phyloP scores from a whole-genome alignment of 1,140 invertebrate species.

The Amyelois transitella region DNA sequence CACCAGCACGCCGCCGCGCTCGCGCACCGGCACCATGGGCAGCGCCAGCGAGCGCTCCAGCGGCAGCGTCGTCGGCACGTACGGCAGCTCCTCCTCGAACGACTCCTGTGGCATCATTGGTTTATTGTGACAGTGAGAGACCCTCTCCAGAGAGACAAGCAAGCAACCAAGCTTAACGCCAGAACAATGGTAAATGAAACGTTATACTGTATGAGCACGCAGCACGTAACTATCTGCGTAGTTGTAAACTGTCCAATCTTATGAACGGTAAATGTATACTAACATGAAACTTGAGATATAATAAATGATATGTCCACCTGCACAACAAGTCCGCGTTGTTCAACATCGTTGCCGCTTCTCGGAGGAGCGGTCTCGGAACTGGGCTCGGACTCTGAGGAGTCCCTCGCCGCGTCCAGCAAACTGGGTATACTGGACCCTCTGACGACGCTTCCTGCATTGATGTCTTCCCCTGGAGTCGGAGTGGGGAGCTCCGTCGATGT shows the following conservation, averaged over 20 bases:
- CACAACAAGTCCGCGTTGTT: slow-evolving; percentile 84
- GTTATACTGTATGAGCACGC: too few species aligned
- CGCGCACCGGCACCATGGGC: slow-evolving; percentile 86
- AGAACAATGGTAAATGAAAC: too few species aligned
- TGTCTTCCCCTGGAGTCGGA: background rate
- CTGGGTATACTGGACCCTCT: slow-evolving; percentile 34
- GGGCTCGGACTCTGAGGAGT: slow-evolving; percentile 86
- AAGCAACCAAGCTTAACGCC: too few species aligned
- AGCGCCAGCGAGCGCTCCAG: slow-evolving; percentile 86
- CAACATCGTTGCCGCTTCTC: slow-evolving; percentile 68
- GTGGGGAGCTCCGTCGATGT: background rate
- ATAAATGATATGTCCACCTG: too few species aligned
- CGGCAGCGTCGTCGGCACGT: slow-evolving; percentile 89
- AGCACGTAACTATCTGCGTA: too few species aligned
- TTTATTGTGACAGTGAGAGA: too few species aligned
- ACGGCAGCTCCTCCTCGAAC: slow-evolving; percentile 90
- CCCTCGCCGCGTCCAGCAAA: slow-evolving; percentile 54
- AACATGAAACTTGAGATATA: too few species aligned
- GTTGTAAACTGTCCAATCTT: too few species aligned
- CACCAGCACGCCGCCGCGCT: slow-evolving; percentile 81
- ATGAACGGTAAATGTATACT: too few species aligned
- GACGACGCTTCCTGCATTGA: slow-evolving; percentile 52
- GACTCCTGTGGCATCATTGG: too few species aligned
- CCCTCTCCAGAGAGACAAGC: too few species aligned
- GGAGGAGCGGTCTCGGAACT: slow-evolving; percentile 77